Percentiles rank a stretch among this genome's conserved stretches.
Evolutionary conservation across 1,140 invertebrate species (phyloP).

Genomic region (Drosophila pruinosa): DNA sequence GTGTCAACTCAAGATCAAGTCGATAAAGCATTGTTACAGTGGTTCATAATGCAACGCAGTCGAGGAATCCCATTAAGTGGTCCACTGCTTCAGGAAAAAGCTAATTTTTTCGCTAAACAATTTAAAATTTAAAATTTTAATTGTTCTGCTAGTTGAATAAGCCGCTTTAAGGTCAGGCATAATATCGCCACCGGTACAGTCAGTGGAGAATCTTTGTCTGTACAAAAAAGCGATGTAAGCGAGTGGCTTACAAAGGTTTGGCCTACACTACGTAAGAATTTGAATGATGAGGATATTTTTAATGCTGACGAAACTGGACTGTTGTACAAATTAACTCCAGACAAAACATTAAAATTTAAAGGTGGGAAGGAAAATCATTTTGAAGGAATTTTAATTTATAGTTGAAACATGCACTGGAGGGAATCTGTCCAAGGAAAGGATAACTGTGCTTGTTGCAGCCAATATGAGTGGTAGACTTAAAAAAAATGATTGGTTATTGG

Average conservation of each 20-base stretch:
- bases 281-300: not conserved
- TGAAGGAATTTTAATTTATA: not conserved
- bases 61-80: not conserved
- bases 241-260: not conserved
- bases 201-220: not conserved
- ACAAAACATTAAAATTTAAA: not conserved
- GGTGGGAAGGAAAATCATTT: not conserved
- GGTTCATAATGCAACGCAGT: not conserved
- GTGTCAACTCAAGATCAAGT: not conserved
- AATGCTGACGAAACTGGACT: not conserved
- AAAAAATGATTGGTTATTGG: not conserved
- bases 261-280: not conserved
- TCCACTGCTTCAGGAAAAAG: not conserved
- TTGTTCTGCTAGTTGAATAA: constrained; percentile 5
- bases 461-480: not conserved
- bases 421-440: not conserved
- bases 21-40: constrained; percentile 1
- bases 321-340: not conserved
- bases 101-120: constrained; percentile 1
- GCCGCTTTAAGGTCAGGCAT: constrained; percentile 1
- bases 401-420: not conserved
- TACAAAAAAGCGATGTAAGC: not conserved
- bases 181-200: not conserved
- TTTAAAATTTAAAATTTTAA: constrained; percentile 1
- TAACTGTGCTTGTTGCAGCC: not conserved